Evolutionary conservation across 1,140 invertebrate species (phyloP), one percentile per base, ranked within the genome.

Genomic region (Adoxophyes honmai): DNA sequence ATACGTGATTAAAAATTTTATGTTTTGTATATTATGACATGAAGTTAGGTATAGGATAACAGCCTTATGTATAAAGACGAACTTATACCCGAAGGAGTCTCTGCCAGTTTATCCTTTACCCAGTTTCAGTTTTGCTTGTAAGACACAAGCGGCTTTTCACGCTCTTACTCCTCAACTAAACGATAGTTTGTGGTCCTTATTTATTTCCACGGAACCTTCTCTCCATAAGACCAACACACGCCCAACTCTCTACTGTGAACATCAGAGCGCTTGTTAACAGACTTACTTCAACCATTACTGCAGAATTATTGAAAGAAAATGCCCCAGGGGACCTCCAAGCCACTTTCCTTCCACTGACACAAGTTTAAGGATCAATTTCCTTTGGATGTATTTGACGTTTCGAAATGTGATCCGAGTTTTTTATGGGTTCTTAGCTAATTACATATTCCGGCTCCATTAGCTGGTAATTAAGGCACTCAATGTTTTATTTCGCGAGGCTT

Each of bases 221-320:
- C n/a, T n/a, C n/a, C n/a, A n/a, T n/a, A n/a, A n/a, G n/a, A n/a
- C n/a, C n/a, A n/a, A n/a, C n/a, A n/a, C n/a, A n/a, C n/a, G n/a
- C n/a, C n/a, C n/a, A n/a, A n/a, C n/a, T n/a, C n/a, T n/a, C n/a
- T 77, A 65, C 55, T 60, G 55, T 60, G 52, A 53, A 35, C 57
- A 59, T 66, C 61, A 21, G 55, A 59, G 63, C 68, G 71, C 66
- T 70, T 74, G 73, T 74, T 78, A 78, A 78, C 75, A 71, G 75
- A 71, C 66, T 78, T 74, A 75, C 73, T 75, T 75, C 70, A 69
- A 55, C 64, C 68, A 68, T 75, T 78, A 75, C 67, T 57, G 39
- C 62, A 56, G 61, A 70, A 70, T 75, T 78, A 78, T 78, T 75
- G 69, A 72, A 75, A 67, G 66, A 70, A 72, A 67, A 69, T 67